A percentile compares a stretch with the other conserved stretches of the same genome.
These are phyloP conservation scores for Scylla paramamosain DNA, from an alignment of 1,140 invertebrate genomes.

Conservation along the genomic window DNA sequence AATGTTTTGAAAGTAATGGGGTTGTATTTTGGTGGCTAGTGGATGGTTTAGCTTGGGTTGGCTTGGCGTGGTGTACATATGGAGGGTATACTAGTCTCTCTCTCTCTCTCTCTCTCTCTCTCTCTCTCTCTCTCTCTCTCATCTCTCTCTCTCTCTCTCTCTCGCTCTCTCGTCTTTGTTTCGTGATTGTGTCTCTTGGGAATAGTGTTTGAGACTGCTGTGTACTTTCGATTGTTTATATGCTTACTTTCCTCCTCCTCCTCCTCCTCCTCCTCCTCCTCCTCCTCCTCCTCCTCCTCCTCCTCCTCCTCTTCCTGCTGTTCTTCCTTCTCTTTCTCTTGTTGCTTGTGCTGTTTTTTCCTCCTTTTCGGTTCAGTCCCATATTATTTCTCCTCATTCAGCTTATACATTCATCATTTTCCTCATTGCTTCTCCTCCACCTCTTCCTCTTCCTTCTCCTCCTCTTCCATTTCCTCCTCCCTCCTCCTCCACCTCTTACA, in stretches of 20 bases:
- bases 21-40: not conserved
- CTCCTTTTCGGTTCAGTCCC: no score
- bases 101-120: slow-evolving; percentile 20
- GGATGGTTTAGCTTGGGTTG: not conserved
- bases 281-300: no score
- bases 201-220: not conserved
- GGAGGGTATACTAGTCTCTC: not conserved
- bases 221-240: not conserved
- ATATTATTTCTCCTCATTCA: no score
- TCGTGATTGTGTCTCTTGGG: not conserved
- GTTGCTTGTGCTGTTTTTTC: no score
- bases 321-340: no score
- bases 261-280: not conserved
- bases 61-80: no score
- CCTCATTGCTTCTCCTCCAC: no score
- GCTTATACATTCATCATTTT: no score
- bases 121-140: slow-evolving; percentile 20
- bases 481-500: no score
- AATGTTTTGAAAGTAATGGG: not conserved
- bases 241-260: not conserved
- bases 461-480: no score
- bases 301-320: no score
- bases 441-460: no score
- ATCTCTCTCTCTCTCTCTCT: not conserved
- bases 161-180: not conserved